Percentiles rank a stretch among this genome's conserved stretches.
Evolutionary conservation across 1,140 invertebrate genomes (phyloP).

Genomic region (Sycophaga agraensis): DNA sequence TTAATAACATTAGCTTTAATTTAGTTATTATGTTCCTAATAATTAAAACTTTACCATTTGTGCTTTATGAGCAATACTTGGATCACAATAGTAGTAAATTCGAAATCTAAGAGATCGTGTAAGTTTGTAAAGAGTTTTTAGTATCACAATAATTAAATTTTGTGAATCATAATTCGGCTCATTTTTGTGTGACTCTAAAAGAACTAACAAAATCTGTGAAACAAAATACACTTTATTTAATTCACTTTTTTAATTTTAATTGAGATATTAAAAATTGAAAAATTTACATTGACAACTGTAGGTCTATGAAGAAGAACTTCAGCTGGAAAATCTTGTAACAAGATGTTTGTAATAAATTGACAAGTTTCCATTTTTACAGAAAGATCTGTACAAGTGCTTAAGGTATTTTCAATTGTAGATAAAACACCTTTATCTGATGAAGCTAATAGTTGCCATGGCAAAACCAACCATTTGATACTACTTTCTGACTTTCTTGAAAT

Average conservation of each 20-base stretch:
- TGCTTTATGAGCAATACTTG: slow-evolving; percentile 55
- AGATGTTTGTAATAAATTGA: slow-evolving; percentile 67
- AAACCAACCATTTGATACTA: slow-evolving; percentile 57
- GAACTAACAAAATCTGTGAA: slow-evolving; percentile 43
- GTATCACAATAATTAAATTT: slow-evolving; percentile 41
- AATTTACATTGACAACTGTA: slow-evolving; percentile 60
- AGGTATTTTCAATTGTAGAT: slow-evolving; percentile 59
- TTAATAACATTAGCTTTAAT: neutral
- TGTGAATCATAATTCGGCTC: slow-evolving; percentile 26
- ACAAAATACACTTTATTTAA: neutral
- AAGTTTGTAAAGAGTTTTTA: slow-evolving; percentile 54
- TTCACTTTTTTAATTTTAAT: neutral
- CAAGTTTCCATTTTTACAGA: slow-evolving; percentile 58
- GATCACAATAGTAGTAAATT: slow-evolving; percentile 59
- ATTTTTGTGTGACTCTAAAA: slow-evolving; percentile 37
- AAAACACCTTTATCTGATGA: slow-evolving; percentile 61
- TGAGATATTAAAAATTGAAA: slow-evolving; percentile 9
- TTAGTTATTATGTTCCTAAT: slow-evolving; percentile 24
- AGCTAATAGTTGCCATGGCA: slow-evolving; percentile 63
- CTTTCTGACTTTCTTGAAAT: slow-evolving; percentile 39
- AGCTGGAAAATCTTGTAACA: slow-evolving; percentile 68
- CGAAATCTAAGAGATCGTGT: slow-evolving; percentile 53
- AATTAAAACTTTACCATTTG: no score
- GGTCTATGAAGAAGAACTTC: slow-evolving; percentile 71
- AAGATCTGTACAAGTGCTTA: slow-evolving; percentile 47